Evolutionary conservation across 1,140 invertebrate species (phyloP), one percentile per base, ranked within the genome.

Genomic region (Drosophila aff.): DNA sequence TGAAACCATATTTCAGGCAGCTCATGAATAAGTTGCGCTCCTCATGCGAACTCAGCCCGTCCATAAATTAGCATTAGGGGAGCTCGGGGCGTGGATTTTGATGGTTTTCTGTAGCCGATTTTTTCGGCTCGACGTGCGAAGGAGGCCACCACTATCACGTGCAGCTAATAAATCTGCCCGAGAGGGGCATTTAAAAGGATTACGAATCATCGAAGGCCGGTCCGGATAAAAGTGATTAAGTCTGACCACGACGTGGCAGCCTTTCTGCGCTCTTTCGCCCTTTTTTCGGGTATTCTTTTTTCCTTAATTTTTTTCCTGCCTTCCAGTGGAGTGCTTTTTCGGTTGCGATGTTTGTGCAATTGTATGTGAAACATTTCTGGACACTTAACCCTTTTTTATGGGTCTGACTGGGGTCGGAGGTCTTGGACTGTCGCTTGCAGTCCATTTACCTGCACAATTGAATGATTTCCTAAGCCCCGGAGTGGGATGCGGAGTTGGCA

Each of bases 401-500:
- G 47, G 38, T 60, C 74, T 76, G 62, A n/a, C 31, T 36, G 71
- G 67, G 55, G 55, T 46, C 67, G 68, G 55, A 61, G 81, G 77
- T 64, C 64, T 73, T 64, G 71, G 76, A 90, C 82, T 66, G 84
- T 85, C 83, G 85, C 81, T 91, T 92, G 85, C 91, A 92, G 86
- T 92, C 91, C 90, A 92, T 92, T 92, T 92, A 92, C 91, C 91
- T 92, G 91, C 81, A 92, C 91, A 92, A 92, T 81, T 92, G 91
- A 92, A 83, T 92, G 86, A 92, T 82, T 91, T 85, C 78, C 79
- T 82, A 92, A 92, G 76, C 79, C 76, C 75, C 69, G 4, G 15
- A 36, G 44, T 67, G 61, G 49, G 38, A 21, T 15, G 57, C 28
- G 13, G 66, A 43, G 64, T 59, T 74, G 36, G 44, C 6, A 49